Evolutionary conservation across 2,113 vertebrate genomes (phyloP), one percentile per base, ranked within the genome.

Genomic region (Ahaetulla prasina): DNA sequence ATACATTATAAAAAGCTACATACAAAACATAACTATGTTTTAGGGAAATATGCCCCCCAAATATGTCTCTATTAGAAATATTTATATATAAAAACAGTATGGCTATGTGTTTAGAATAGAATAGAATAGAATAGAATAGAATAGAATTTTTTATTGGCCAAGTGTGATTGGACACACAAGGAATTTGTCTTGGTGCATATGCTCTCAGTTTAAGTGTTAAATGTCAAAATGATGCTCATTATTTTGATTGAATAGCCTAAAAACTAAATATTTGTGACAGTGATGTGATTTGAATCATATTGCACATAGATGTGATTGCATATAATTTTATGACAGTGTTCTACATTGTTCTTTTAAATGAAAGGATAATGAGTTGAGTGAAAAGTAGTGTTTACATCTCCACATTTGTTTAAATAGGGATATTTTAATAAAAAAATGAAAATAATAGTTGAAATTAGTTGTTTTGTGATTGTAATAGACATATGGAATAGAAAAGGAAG

Each of bases 311-410:
- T 20, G 45, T 86, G 89, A 90, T 12, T 27, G 27, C 11, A 39
- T 84, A 43, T 68, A 91, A 68, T 23, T 25, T 9, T 74, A 25
- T 88, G 47, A 16, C 39, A 63, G 39, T 90, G 91, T 27, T n/a
- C 89, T 14, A 88, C 91, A 50, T 23, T 18, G 53, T 55, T 84
- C 50, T 80, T 86, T 86, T 93, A 93, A 95, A 94, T 92, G 94
- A 12, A 30, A 84, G 54, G 2, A 74, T 74, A 74, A 74, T 35
- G n/a, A 35, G 16, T 74, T 74, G 68, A 74, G 6, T 74, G n/a
- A 88, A 50, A 91, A 74, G n/a, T 39, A 20, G n/a, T 74, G n/a
- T 20, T 74, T 74, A 20, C 7, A 74, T 35, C 16, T 39, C n/a
- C n/a, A 39, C n/a, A 35, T 74, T 74, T 74, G 68, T 74, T 74